Base-by-base conservation (phyloP, 2,888 invertebrate species). In the Orchestes rusci region DNA sequence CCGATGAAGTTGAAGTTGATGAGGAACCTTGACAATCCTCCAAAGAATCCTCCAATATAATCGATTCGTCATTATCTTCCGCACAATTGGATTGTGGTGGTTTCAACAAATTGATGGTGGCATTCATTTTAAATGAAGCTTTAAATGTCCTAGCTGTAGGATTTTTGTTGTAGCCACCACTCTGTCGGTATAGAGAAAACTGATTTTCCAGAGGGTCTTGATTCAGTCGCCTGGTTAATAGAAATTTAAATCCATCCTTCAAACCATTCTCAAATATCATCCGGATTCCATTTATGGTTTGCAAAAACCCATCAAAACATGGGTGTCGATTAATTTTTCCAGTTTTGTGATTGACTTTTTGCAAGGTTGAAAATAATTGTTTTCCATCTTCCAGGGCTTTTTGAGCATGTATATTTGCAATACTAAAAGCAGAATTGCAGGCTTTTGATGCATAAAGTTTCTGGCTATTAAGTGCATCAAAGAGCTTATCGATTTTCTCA, bases 131-230 rank as follows among this genome's bases (percentile, higher is more conserved):
- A n/a, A n/a, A n/a, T n/a, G n/a, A n/a, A n/a, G n/a, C n/a, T n/a
- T n/a, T n/a, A n/a, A n/a, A 36, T 20, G 5, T 7, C 4, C 20
- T 5, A 20, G 20, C 36, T n/a, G 20, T 36, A 13, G 36, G 36
- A 18, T 36, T 20, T 12, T 18, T 4, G 5, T 4, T 4, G 13
- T 36, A 36, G 5, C 50, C 15, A 41, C 48, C 17, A 30, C 20
- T 4, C 31, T 48, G 44, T 7, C 48, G 12, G 23, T 28, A 42
- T 23, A 48, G 34, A 2, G 52, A 47, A 39, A 52, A 52, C 18
- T 40, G 32, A 37, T 51, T 52, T 44, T 51, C 45, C 16, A 51
- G 32, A 1, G 28, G 19, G 39, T 51, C 49, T 43, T 51, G 49
- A 18, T 51, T 51, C 13, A 50, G 17, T 3, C 50, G 33, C 5